Base-by-base conservation (phyloP, 2,797 vertebrate genomes). In the Hemibagrus guttatus region DNA sequence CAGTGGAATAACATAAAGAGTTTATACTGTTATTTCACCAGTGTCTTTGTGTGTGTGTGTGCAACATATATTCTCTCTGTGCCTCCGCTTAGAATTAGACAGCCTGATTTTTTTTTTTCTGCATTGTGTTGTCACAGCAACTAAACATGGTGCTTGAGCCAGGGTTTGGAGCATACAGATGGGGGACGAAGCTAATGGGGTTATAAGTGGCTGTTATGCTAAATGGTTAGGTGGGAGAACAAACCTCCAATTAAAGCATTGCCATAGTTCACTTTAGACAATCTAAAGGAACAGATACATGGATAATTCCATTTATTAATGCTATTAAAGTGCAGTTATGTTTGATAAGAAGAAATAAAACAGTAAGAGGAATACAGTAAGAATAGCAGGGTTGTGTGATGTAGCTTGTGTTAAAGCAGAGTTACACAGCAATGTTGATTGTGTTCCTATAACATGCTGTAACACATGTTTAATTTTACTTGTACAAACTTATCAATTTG, bases 121-220 rank as follows among this genome's bases (percentile, higher is more conserved):
- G 5, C 52, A 56, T 71, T 69, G 68, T 71, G 82, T 83, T 83
- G 82, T 83, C 82, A 83, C 49, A 83, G 82, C 82, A 83, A 83
- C 82, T 83, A 83, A 71, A 54, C 82, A 58, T n/a, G 14, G 52
- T n/a, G 68, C 66, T 83, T 39, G 52, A 83, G 63, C 66, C 68
- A 71, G 21, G 23, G 31, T 83, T 83, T 83, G 12, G 1, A 83
- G 82, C 42, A 49, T 83, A 83, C 82, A 83, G 66, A 83, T 56
- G 82, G 82, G 64, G 66, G 52, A 58, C 13, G 52, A 71, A 58
- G 82, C 52, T 71, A 83, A 83, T 83, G 63, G 82, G 82, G 82
- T 71, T 83, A 58, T 83, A 58, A 83, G 52, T 83, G 82, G 66
- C 52, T 83, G 31, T 83, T 71, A 71, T 83, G 52, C 52, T 71